These are phyloP conservation scores for Lynx canadensis DNA, from an alignment of 2,113 vertebrate genomes.

Conservation along the genomic window DNA sequence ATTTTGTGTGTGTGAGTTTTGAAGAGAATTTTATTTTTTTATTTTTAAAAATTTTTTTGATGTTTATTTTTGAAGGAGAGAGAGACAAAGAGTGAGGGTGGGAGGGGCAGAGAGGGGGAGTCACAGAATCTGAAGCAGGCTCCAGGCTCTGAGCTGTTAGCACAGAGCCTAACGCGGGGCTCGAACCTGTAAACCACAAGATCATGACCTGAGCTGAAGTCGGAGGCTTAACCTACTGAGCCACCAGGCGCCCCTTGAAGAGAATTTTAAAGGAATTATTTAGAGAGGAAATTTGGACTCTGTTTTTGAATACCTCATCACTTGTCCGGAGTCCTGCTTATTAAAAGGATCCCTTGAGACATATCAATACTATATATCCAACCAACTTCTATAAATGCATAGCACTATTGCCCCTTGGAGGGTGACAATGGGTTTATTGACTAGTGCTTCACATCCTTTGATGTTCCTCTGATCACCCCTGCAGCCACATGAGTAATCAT, in stretches of 20 bases:
- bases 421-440: not conserved
- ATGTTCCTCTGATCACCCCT: not conserved
- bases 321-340: not conserved
- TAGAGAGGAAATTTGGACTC: not conserved
- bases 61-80: not conserved
- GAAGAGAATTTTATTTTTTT: not conserved
- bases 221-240: not conserved
- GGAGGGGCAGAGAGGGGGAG: not conserved
- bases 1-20: conserved; percentile 3
- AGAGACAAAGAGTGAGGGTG: not conserved
- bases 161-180: not conserved
- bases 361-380: not conserved
- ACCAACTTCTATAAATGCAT: not conserved
- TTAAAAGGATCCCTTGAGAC: not conserved
- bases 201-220: not conserved
- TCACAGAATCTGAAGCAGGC: not conserved
- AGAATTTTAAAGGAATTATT: not conserved
- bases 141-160: not conserved
- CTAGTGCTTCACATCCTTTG: not conserved
- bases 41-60: not conserved
- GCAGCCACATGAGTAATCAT: not conserved
- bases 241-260: not conserved
- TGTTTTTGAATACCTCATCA: not conserved
- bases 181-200: not conserved
- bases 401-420: not conserved